Conservation (phyloP, 2,888 invertebrate genomes). For the Catocala sponsa region DNA sequence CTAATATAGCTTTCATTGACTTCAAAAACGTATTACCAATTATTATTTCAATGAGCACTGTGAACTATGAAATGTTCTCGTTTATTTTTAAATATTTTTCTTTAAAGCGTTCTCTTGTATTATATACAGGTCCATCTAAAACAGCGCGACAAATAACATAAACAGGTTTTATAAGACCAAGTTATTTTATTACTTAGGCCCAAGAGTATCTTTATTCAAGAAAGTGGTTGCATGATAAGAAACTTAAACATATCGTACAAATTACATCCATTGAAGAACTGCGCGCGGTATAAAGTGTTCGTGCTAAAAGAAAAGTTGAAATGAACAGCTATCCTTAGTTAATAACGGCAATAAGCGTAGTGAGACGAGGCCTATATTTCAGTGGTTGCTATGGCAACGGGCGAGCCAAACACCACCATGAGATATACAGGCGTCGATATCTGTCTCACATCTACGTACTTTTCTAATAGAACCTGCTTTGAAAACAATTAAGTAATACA, state of each 20-base stretch:
- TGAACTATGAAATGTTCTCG: too few species aligned
- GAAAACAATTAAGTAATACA: not conserved
- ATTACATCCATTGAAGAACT: conserved; percentile 41
- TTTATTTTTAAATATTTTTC: too few species aligned
- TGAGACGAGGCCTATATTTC: conserved; percentile 27
- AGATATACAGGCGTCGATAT: conserved; percentile 49
- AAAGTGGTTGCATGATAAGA: conserved; percentile 39
- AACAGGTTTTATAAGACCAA: conserved; percentile 35
- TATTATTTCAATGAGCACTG: too few species aligned
- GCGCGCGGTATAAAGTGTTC: conserved; percentile 46
- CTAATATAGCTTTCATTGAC: not conserved
- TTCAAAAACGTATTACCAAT: too few species aligned
- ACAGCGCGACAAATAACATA: conserved; percentile 31
- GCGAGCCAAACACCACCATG: conserved; percentile 74
- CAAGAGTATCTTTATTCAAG: conserved; percentile 25
- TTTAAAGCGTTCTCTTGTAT: too few species aligned
- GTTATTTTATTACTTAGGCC: conserved; percentile 23
- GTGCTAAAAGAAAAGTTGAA: conserved; percentile 62
- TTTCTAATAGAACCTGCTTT: not conserved
- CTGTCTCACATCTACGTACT: conserved; percentile 32
- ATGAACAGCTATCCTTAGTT: conserved; percentile 80
- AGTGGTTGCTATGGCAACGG: conserved; percentile 75
- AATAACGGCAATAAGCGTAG: conserved; percentile 28
- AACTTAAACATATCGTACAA: conserved; percentile 45
- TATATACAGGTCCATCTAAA: conserved; percentile 16